Base-by-base conservation (phyloP, 2,113 vertebrate species). In the Phoxinus phoxinus region DNA sequence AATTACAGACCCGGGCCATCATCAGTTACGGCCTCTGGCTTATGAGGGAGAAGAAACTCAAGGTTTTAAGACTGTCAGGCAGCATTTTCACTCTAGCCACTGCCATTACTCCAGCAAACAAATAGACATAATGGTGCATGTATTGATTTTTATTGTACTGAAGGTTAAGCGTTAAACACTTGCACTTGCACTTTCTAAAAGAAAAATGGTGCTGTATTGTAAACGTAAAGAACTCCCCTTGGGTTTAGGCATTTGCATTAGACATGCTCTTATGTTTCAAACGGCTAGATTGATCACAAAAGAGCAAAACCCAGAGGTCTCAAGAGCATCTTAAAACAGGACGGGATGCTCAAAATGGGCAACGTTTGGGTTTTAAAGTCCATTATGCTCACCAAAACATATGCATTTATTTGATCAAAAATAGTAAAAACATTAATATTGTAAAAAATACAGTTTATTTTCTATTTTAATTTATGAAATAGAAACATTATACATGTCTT, bases 1-100 rank as follows among this genome's bases (percentile, higher is more conserved):
- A 91, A 93, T 90, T 90, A 90, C 89, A 87, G 89, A 56, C 44
- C 75, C 44, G 19, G 17, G 81, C 86, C 88, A 67, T 91, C 89
- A 65, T 53, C 85, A 87, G 81, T 86, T 85, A 56, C 6, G 15
- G 69, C 56, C 83, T 79, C 53, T 84, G 69, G 71, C 41, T 86
- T 41, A 65, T 9, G 4, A 4, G 69, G 59, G 65, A 53, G 74
- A 73, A 83, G 25, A 78, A 77, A 19, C 72, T 87, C 84, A 88
- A 85, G 78, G 79, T 71, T 81, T 77, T 58, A 48, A 69, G 78
- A 69, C 27, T 41, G 46, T 79, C 37, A 44, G 72, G 27, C 30
- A 12, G 25, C 41, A 44, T 53, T 80, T 78, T 73, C 53, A 56
- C 74, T 67, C 25, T 19, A 75, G 25, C 56, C 75, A 51, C 27